Conservation (phyloP, 1,140 invertebrate species). For the Thaumetopoea pityocampa region DNA sequence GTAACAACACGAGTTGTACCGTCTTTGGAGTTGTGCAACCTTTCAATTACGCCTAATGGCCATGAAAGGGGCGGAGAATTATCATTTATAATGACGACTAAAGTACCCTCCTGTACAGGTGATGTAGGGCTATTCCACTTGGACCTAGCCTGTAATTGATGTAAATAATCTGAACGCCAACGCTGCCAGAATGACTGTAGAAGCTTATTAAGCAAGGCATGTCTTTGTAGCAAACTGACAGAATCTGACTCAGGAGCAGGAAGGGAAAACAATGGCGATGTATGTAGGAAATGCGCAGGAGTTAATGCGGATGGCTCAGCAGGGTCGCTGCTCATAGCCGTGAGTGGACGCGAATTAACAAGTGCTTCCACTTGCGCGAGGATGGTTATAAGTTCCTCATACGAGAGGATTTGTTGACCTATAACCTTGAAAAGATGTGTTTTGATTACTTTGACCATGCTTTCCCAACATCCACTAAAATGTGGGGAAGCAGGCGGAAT, state of each 20-base stretch:
- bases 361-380: constrained; percentile 33
- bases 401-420: constrained; percentile 30
- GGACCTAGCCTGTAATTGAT: constrained; percentile 11
- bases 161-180: constrained; percentile 24
- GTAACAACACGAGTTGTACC: constrained; percentile 17
- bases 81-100: constrained; percentile 32
- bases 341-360: constrained; percentile 47
- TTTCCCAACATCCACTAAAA: constrained; percentile 28
- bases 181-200: constrained; percentile 21
- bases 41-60: constrained; percentile 37
- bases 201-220: constrained; percentile 26
- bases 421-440: constrained; percentile 31
- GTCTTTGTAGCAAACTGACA: constrained; percentile 29
- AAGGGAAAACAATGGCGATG: constrained; percentile 21
- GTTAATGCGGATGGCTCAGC: constrained; percentile 35
- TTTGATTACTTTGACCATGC: constrained; percentile 28
- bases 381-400: constrained; percentile 31
- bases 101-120: constrained; percentile 13
- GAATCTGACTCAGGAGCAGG: constrained; percentile 26
- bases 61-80: constrained; percentile 29
- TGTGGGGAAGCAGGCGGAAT: too few relatives aligned
- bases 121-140: constrained; percentile 17
- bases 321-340: constrained; percentile 22
- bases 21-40: constrained; percentile 23
- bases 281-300: constrained; percentile 46